Percentiles rank a stretch among this genome's conserved stretches.
Conservation (phyloP, 2,113 vertebrate species). For the Pollachius pollachius region DNA sequence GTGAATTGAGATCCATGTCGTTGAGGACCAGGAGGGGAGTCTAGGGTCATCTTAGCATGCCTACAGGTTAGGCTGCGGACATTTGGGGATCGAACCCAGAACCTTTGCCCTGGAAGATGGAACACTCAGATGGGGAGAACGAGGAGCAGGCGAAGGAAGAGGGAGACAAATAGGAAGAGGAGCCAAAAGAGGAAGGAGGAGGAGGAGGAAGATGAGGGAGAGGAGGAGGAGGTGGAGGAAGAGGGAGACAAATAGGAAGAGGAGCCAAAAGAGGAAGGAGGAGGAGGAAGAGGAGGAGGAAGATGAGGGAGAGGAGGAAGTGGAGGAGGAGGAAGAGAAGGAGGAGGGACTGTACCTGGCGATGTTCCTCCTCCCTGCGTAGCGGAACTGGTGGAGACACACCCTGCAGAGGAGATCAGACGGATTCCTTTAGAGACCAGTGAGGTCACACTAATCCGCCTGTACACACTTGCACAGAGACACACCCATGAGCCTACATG, state of each 20-base stretch:
- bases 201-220: background rate
- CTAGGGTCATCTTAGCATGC: too few species aligned
- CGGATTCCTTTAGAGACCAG: background rate
- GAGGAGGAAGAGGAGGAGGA: background rate
- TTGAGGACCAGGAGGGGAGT: too few species aligned
- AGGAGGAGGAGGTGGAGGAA: background rate
- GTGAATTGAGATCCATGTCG: too few species aligned
- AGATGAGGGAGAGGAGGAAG: background rate
- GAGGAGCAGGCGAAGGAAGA: too few species aligned
- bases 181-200: too few species aligned
- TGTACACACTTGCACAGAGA: background rate
- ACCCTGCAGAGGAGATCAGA: slow-evolving; percentile 75
- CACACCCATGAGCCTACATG: background rate
- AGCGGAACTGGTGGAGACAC: slow-evolving; percentile 96
- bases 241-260: too few species aligned
- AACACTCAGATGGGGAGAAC: too few species aligned
- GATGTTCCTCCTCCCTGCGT: slow-evolving; percentile 95
- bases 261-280: background rate
- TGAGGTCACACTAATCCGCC: background rate
- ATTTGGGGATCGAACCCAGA: too few species aligned
- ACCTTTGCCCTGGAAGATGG: too few species aligned
- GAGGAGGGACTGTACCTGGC: slow-evolving; percentile 82
- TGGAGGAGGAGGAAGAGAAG: background rate
- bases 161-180: too few species aligned
- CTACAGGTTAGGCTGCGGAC: too few species aligned